Base-by-base conservation (phyloP, 1,140 invertebrate genomes). In the Leucophenga varia region DNA sequence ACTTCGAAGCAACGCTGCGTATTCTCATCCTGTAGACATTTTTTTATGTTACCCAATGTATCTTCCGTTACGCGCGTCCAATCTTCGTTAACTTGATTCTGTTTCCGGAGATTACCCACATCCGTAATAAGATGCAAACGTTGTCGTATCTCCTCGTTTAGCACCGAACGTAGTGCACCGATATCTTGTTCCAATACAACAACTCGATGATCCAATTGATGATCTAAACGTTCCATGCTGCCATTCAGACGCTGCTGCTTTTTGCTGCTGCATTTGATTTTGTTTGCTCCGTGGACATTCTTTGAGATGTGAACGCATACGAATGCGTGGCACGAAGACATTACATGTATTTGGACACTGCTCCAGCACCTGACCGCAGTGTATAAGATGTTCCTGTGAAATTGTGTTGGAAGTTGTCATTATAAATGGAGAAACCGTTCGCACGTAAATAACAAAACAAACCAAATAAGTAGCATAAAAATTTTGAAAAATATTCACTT, bases 311-410 rank as follows among this genome's bases (percentile, higher is more conserved):
- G 77, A 74, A 2, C 80, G 74, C 58, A 80, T 78, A 18, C 80
- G 78, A 37, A 79, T 80, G 35, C 86, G 75, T 30, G 82, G 80
- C 12, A 87, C 76, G 70, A 85, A 87, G n/a, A 80, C 81, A 1
- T 83, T 82, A 47, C 86, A 88, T 31, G 81, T 79, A 48, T 81
- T 76, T 0, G 81, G 78, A 46, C 86, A 88, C 61, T 84, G 81
- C 57, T 86, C 82, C 34, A 87, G 52, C 2, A 87, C 84, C 37
- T 82, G 82, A 7, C 82, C 82, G 49, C 86, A 88, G 43, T 82
- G 79, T 31, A 81, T 81, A 25, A 86, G 55, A 41, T 88, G 86
- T 39, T 80, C 80, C 79, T 84, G 56, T 0, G 17, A 28, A 38
- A 30, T 30, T 30, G 7, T 7, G n/a, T 32, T n/a, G 3, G 9